Percentiles rank a stretch among this genome's conserved stretches.
Conservation (phyloP, 1,140 invertebrate species). For the Maniola jurtina region DNA sequence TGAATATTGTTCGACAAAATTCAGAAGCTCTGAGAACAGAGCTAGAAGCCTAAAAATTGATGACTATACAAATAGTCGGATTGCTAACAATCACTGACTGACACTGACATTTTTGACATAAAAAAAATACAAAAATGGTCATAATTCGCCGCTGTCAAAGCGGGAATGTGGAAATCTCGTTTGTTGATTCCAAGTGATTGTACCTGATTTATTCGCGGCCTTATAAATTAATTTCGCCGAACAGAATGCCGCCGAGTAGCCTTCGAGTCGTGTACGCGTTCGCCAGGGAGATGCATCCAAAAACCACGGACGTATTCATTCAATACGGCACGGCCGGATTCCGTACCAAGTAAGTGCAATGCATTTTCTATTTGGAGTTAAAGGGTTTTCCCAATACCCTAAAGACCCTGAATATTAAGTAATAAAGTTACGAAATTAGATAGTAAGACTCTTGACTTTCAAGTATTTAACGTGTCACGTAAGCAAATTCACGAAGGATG, state of each 20-base stretch:
- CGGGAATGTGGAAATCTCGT: constrained; percentile 73
- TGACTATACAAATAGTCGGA: constrained; percentile 9
- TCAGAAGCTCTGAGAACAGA: not conserved
- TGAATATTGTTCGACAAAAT: constrained; percentile 20
- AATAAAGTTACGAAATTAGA: constrained; percentile 14
- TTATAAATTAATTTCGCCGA: constrained; percentile 71
- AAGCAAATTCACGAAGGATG: constrained; percentile 47
- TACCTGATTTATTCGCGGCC: constrained; percentile 58
- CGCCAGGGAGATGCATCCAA: constrained; percentile 86
- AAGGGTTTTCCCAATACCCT: constrained; percentile 21
- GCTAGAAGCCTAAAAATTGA: not conserved
- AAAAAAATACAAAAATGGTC: constrained; percentile 44
- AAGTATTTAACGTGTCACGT: constrained; percentile 52
- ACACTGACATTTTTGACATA: constrained; percentile 31
- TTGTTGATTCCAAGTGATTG: constrained; percentile 75
- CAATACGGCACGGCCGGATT: constrained; percentile 86
- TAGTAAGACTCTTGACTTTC: constrained; percentile 4
- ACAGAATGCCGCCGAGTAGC: constrained; percentile 75
- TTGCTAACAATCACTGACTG: constrained; percentile 26
- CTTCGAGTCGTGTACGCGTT: constrained; percentile 84
- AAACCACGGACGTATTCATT: constrained; percentile 80
- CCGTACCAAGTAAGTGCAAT: constrained; percentile 82
- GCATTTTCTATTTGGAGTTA: constrained; percentile 26
- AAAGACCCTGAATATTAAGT: not conserved
- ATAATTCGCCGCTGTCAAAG: constrained; percentile 51